Evolutionary conservation across 1,140 invertebrate species (phyloP), one percentile per base, ranked within the genome.

Genomic region (Asobara japonica): DNA sequence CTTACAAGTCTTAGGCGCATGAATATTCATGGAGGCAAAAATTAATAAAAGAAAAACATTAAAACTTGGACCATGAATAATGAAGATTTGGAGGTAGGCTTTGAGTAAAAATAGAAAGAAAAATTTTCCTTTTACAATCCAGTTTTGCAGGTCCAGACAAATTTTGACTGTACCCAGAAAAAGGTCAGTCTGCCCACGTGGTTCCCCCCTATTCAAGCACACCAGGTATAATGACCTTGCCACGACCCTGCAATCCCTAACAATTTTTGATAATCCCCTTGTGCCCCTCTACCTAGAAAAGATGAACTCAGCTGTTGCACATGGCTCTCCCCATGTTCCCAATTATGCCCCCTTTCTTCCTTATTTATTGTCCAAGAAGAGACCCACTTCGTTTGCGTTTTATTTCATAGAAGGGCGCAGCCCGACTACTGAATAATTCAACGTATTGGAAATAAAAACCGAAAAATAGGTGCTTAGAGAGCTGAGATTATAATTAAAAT

Each of bases 181-280:
- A 62, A 30, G 4, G 2, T 31, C 36, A 27, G 27, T 11, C 20
- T 7, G 7, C 25, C 31, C 64, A 41, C 33, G 64, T 65, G 33
- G 33, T 22, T 20, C 30, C 1, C 38, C 64, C 41, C 36, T 41
- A 65, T 38, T 65, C 64, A 22, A 22, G 56, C 22, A n/a, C 33
- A 20, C 6, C 20, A 65, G 31, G 33, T 22, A 65, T n/a, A 13
- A 18, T 10, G 33, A 65, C 33, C 64, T 65, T 65, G 64, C 8
- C 8, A 5, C 36, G 64, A 65, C 64, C 33, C 18, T 41, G 64
- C 64, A 65, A 65, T 65, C 18, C 31, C 25, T 62, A 30, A 11
- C 10, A 65, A 41, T 65, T 65, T 65, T 38, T 65, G 64, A 65
- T 65, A 65, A 65, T 65, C 27, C 20, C 16, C 33, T 25, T 18